Base-by-base conservation (phyloP, 2,797 vertebrate genomes). In the Pangasius mekongensis region DNA sequence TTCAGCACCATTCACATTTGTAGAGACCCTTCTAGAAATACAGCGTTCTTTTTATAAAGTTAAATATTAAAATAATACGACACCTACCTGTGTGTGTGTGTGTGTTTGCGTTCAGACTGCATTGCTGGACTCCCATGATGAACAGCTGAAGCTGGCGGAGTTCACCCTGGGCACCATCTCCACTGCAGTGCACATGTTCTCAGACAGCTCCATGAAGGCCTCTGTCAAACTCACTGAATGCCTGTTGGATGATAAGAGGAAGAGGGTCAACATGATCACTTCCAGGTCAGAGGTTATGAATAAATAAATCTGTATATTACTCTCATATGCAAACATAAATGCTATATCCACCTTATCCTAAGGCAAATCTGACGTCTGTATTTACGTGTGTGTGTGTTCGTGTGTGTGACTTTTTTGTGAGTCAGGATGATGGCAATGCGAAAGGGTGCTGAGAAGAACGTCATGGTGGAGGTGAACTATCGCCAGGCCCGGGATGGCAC, bases 371-470 rank as follows among this genome's bases (percentile, higher is more conserved):
- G 39, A 67, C 9, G 33, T 74, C 39, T 49, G 39, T 80, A 7
- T 80, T 9, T 69, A 2, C 64, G 49, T 64, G 39, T 39, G 5
- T 39, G 5, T 81, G 27, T 27, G 60, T 83, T 24, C 62, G 2
- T 67, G 56, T 60, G 36, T 24, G 18, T 39, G 33, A 16, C 16
- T 71, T 36, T 36, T 20, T 2, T 83, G 67, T 71, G 58, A 7
- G 94, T 92, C 92, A 99, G 99, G 94, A 99, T 99, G 98, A 95
- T 99, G 93, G 97, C 97, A 83, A 95, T 99, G 96, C 97, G 97
- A 78, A 95, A 94, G 3, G 98, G 97, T 66, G 96, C 96, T 71
- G 97, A 99, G 91, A 96, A 97, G 91, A 98, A 97, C 89, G 96
- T 97, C 90, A 99, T 99, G 98, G 93, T 99, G 94, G 97, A 99